phyloP scores from a whole-genome alignment of 2,888 invertebrate genomes.

The Adelognathus sp. region DNA sequence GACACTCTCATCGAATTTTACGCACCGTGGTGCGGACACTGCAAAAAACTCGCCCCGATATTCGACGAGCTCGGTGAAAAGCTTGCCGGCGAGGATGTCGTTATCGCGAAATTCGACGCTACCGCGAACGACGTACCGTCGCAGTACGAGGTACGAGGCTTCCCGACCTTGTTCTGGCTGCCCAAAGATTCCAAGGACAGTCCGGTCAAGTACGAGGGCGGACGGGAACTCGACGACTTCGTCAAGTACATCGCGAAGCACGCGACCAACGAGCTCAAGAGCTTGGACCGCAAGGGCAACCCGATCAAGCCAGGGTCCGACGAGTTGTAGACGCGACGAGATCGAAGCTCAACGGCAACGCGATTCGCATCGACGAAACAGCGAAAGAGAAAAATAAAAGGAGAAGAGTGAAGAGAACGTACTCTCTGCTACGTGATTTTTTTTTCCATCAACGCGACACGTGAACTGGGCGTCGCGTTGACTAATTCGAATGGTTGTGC shows the following conservation, averaged over 20 bases:
- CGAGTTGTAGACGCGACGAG: conserved; percentile 83
- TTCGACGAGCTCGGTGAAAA: conserved; percentile 97
- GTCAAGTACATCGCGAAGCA: conserved; percentile 96
- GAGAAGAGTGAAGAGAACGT: conserved; percentile 7
- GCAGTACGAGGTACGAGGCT: conserved; percentile 95
- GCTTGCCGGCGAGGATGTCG: conserved; percentile 92
- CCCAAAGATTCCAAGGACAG: conserved; percentile 90
- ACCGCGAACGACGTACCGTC: conserved; percentile 98
- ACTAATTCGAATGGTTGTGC: conserved; percentile 33
- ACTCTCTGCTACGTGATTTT: conserved; percentile 42
- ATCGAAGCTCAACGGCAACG: not conserved
- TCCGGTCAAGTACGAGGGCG: conserved; percentile 95
- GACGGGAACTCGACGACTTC: conserved; percentile 96
- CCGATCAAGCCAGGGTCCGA: conserved; percentile 83
- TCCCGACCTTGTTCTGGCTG: conserved; percentile 98
- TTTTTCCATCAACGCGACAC: conserved; percentile 5
- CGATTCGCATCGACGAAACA: not conserved
- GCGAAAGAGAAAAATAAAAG: not conserved
- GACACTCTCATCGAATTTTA: conserved; percentile 99
- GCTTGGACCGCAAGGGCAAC: conserved; percentile 93
- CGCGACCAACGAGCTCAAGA: conserved; percentile 92
- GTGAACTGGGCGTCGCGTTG: not conserved
- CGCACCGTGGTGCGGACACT: conserved; percentile 99
- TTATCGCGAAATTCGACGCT: conserved; percentile 98
- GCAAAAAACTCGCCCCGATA: conserved; percentile 96